These are phyloP conservation scores for Macaca nemestrina DNA, from an alignment of 2,113 vertebrate genomes.

Conservation along the genomic window DNA sequence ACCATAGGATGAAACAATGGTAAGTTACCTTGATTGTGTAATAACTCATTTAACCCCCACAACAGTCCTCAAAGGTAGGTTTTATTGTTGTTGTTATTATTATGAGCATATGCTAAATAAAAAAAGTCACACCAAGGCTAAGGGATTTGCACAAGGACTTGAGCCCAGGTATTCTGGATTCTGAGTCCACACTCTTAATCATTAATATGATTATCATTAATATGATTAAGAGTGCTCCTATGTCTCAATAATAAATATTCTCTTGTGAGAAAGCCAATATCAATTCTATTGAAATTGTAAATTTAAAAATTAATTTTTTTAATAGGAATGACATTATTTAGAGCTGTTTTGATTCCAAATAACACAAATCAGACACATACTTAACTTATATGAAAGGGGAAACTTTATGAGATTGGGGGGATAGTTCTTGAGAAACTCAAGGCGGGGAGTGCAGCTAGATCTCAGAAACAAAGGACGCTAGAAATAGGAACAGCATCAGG, in stretches of 20 bases:
- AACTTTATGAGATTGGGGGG: not conserved
- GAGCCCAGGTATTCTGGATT: not conserved
- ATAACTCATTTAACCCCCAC: not conserved
- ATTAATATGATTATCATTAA: too few species aligned
- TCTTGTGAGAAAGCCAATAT: not conserved
- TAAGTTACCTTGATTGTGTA: not conserved
- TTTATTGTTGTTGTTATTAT: too few species aligned
- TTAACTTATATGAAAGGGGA: not conserved
- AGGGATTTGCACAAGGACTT: not conserved
- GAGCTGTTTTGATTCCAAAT: conserved; percentile 21
- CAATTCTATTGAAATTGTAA: not conserved
- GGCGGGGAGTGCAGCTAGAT: not conserved
- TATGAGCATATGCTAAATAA: not conserved
- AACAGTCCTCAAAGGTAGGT: not conserved
- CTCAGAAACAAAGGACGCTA: not conserved
- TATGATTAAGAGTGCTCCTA: too few species aligned
- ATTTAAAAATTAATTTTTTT: not conserved
- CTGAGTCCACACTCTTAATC: not conserved
- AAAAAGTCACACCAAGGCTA: not conserved
- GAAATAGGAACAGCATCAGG: not conserved
- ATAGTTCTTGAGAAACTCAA: not conserved
- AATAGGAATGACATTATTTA: not conserved
- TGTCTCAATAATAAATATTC: not conserved
- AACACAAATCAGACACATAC: not conserved
- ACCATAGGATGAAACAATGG: not conserved